Percentiles rank a stretch among this genome's conserved stretches.
phyloP scores from a whole-genome alignment of 1,140 invertebrate genomes.

The Drosophila parvula region DNA sequence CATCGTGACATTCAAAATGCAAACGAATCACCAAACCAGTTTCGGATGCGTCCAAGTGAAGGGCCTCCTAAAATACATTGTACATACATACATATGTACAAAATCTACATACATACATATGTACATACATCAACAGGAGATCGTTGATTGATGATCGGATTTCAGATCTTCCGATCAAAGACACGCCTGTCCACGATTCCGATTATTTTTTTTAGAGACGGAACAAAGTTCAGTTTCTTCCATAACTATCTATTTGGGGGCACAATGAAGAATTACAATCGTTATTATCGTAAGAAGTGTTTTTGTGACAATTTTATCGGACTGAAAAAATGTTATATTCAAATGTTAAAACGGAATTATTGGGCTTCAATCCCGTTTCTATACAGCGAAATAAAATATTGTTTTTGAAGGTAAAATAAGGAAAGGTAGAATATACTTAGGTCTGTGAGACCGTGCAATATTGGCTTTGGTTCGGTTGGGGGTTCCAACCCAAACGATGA shows the following conservation, averaged over 20 bases:
- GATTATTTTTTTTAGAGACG: neutral
- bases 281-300: conserved; percentile 10
- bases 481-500: too few relatives aligned
- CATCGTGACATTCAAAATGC: conserved; percentile 62
- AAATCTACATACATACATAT: conserved; percentile 12
- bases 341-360: neutral
- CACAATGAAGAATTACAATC: conserved; percentile 4
- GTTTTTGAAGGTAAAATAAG: too few relatives aligned
- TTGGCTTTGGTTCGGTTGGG: too few relatives aligned
- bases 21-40: conserved; percentile 55
- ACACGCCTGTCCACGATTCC: conserved; percentile 23
- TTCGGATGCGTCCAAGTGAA: conserved; percentile 56
- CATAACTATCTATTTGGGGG: neutral
- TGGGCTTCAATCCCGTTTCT: too few relatives aligned
- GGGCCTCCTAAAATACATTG: conserved; percentile 15
- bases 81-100: neutral
- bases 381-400: neutral
- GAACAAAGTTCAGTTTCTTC: conserved; percentile 37
- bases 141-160: conserved; percentile 50
- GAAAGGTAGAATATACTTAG: neutral
- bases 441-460: too few relatives aligned
- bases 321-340: neutral
- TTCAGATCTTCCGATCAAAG: conserved; percentile 11
- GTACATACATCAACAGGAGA: conserved; percentile 34
- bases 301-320: neutral